phyloP scores from a whole-genome alignment of 2,113 vertebrate species.

The Paramormyrops kingsleyae region DNA sequence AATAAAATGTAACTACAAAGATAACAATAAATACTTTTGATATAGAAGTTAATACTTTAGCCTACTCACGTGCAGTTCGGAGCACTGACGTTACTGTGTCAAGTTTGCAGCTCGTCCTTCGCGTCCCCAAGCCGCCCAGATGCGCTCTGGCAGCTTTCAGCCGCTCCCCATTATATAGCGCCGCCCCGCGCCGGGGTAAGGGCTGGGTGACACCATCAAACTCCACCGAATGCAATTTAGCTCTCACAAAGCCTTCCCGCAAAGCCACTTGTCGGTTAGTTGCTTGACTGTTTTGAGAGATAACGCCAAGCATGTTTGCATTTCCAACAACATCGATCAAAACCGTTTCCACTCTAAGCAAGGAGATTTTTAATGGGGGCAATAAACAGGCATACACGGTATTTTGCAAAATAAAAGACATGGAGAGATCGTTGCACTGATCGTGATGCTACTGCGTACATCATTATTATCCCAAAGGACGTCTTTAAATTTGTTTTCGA shows the following conservation, averaged over 20 bases:
- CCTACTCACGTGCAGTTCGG: constrained; percentile 16
- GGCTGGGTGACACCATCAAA: constrained; percentile 8
- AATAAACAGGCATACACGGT: neutral
- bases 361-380: neutral
- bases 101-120: neutral
- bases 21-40: neutral
- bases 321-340: neutral
- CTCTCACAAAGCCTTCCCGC: neutral
- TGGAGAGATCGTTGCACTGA: neutral
- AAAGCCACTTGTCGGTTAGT: neutral
- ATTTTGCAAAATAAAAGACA: neutral
- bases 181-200: neutral
- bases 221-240: neutral
- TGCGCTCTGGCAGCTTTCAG: neutral
- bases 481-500: neutral
- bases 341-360: neutral
- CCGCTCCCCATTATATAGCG: neutral
- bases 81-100: neutral
- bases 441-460: neutral
- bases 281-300: neutral
- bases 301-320: neutral
- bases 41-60: neutral
- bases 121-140: neutral
- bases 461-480: neutral
- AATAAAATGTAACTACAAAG: neutral